Evolutionary conservation across 2,113 vertebrate genomes (phyloP), one percentile per base, ranked within the genome.

Genomic region (Ceuthmochares aereus): DNA sequence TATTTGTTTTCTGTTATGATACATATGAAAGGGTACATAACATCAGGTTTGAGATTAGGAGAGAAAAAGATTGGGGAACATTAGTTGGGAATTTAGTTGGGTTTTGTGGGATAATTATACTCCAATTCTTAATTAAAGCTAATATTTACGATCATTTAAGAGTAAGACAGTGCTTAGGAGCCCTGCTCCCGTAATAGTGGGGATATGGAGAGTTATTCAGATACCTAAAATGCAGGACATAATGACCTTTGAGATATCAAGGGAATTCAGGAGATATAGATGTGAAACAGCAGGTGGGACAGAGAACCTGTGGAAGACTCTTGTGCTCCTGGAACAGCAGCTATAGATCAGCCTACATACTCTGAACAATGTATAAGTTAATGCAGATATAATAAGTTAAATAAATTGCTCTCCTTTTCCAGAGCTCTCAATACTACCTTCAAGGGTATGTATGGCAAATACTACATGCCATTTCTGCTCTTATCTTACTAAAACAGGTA

Each of bases 321-420:
- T 0, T 49, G n/a, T 7, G 12, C n/a, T 62, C 47, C 14, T 30
- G 52, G 34, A 77, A 16, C 13, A 72, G 42, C 64, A 68, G 30
- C 26, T 81, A 70, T 20, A 58, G 3, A 3, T 63, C 64, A 73
- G 12, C 10, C 1, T 3, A 5, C 18, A 13, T 69, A 15, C 16
- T 58, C 55, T 43, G n/a, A 59, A 17, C 2, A 22, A 0, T 3
- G n/a, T 16, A 9, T 6, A 55, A 23, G 1, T 2, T 37, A 40
- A 56, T 49, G 18, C 2, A 2, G 64, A 52, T 43, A 10, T 36
- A 2, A 1, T 2, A 34, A 36, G 8, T 52, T 36, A 40, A 58
- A 63, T 63, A 45, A 29, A 12, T 15, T 8, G 17, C 14, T 29
- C 5, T 69, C 4, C 14, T 56, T 69, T 68, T 45, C 63, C 36